Percentiles rank a stretch among this genome's conserved stretches.
Evolutionary conservation across 2,888 invertebrate species (phyloP).

Genomic region (Xanthorhoe designata): DNA sequence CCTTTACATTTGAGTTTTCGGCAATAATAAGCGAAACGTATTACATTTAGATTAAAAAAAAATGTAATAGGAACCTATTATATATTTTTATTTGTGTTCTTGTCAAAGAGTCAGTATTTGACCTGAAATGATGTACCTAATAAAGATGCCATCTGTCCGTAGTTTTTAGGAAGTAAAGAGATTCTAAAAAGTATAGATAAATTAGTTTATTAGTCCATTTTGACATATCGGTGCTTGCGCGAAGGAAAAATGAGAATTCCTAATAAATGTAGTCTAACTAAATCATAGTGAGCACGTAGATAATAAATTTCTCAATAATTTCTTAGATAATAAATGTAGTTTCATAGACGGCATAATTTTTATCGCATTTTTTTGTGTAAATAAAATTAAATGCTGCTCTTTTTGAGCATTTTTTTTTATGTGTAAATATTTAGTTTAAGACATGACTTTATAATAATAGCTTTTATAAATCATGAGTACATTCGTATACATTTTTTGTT

Average conservation of each 20-base stretch:
- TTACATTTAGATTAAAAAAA: background rate
- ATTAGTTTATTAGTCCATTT: slow-evolving; percentile 66
- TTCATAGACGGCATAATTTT: slow-evolving; percentile 45
- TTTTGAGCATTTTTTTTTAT: slow-evolving; percentile 30
- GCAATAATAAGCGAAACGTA: background rate
- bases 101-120: slow-evolving; percentile 46
- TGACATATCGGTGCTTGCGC: slow-evolving; percentile 84
- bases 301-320: too few species aligned
- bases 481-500: slow-evolving; percentile 38
- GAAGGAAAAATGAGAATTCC: slow-evolving; percentile 66
- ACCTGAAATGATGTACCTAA: slow-evolving; percentile 49
- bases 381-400: slow-evolving; percentile 25
- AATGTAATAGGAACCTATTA: too few species aligned
- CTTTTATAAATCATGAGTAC: slow-evolving; percentile 32
- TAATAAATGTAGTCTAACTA: slow-evolving; percentile 63
- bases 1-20: background rate
- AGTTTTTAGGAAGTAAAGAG: slow-evolving; percentile 59
- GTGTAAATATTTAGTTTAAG: slow-evolving; percentile 30
- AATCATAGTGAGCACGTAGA: slow-evolving; percentile 51
- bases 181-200: slow-evolving; percentile 72
- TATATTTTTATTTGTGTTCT: slow-evolving; percentile 34
- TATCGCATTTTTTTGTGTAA: slow-evolving; percentile 36
- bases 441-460: slow-evolving; percentile 19
- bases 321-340: slow-evolving; percentile 55
- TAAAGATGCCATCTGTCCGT: slow-evolving; percentile 71